A percentile compares a stretch with the other conserved stretches of the same genome.
Evolutionary conservation across 1,140 invertebrate species (phyloP).

Genomic region (Gonioctena quinquepunctata): DNA sequence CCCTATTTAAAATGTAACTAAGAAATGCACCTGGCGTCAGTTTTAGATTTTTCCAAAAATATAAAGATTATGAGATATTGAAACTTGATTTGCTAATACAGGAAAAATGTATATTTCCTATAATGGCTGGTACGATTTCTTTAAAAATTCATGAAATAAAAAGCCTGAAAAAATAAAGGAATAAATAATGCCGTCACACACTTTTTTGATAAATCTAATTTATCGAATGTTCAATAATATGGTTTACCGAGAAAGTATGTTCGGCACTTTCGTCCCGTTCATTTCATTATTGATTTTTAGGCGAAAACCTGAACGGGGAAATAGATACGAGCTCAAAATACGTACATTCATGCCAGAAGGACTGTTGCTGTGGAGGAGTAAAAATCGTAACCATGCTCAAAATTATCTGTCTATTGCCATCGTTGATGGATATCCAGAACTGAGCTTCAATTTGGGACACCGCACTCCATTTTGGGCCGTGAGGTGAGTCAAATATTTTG

Average conservation of each 20-base stretch:
- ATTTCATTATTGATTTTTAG: constrained; percentile 54
- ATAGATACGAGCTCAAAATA: constrained; percentile 74
- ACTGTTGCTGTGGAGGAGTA: constrained; percentile 70
- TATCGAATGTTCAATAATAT: background rate
- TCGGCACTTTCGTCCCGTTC: too few species aligned
- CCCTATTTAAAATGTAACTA: too few species aligned
- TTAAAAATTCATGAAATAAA: too few species aligned
- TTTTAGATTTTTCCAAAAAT: too few species aligned
- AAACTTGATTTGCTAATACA: too few species aligned
- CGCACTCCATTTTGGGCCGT: constrained; percentile 61
- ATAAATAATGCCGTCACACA: too few species aligned
- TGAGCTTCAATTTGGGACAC: constrained; percentile 68
- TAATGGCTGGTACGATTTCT: too few species aligned
- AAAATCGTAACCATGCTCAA: constrained; percentile 49
- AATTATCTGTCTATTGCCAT: constrained; percentile 69
- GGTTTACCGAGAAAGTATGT: too few species aligned
- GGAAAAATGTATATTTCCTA: too few species aligned
- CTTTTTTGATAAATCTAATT: background rate
- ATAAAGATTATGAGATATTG: too few species aligned
- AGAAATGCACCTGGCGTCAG: too few species aligned
- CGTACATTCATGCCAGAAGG: constrained; percentile 68
- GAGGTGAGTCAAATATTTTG: constrained; percentile 48
- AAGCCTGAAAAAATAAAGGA: too few species aligned
- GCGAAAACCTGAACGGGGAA: constrained; percentile 67
- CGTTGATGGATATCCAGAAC: constrained; percentile 64